These are phyloP conservation scores for Trachurus trachurus DNA, from an alignment of 2,797 vertebrate species.

Conservation along the genomic window DNA sequence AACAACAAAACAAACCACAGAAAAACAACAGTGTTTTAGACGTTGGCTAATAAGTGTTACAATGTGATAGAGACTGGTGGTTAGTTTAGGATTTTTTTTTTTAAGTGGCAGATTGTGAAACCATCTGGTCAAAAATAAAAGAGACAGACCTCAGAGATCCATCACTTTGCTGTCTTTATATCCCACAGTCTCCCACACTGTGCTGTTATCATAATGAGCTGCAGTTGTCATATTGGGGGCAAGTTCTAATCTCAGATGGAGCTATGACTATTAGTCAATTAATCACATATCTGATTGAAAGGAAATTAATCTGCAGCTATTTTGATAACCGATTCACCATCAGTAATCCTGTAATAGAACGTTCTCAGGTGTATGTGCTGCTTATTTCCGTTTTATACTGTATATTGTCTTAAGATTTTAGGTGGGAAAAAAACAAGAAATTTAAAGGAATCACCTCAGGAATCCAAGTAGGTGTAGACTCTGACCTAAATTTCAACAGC, in stretches of 20 bases:
- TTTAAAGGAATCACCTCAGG: background rate
- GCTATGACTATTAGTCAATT: background rate
- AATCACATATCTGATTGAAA: background rate
- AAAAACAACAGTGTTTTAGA: background rate
- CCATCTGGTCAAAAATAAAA: constrained; percentile 64
- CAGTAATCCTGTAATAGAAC: background rate
- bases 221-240: background rate
- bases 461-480: too few relatives aligned
- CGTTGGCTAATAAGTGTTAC: constrained; percentile 10
- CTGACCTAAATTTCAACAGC: too few relatives aligned
- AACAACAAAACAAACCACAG: background rate
- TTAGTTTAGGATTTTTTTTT: constrained; percentile 20
- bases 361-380: background rate
- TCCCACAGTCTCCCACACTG: constrained; percentile 10
- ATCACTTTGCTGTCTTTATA: constrained; percentile 36
- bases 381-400: too few relatives aligned
- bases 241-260: background rate
- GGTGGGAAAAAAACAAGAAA: background rate
- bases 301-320: background rate
- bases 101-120: constrained; percentile 57
- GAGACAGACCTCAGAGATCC: constrained; percentile 38
- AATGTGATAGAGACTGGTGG: constrained; percentile 6
- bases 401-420: background rate
- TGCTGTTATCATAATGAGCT: background rate
- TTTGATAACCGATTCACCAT: background rate